phyloP scores from a whole-genome alignment of 2,797 vertebrate genomes.

The Diceros bicornis region DNA sequence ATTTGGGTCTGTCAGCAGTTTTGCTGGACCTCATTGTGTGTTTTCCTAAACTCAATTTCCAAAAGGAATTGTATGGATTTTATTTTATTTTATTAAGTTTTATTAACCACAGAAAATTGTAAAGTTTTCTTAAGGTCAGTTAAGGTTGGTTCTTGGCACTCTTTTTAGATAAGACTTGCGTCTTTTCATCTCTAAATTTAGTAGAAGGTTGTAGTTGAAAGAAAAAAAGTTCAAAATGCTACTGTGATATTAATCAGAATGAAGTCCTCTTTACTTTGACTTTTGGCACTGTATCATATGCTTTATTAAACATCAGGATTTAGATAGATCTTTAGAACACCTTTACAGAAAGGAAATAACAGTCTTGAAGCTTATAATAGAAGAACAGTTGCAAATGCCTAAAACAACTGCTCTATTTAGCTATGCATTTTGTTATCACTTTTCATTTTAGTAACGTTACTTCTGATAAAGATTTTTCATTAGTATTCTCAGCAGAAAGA shows the following conservation, averaged over 20 bases:
- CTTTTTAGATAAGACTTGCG: conserved; percentile 35
- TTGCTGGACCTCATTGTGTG: neutral
- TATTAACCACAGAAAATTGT: conserved; percentile 26
- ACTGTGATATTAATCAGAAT: neutral
- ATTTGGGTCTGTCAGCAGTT: neutral
- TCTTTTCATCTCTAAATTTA: conserved; percentile 57
- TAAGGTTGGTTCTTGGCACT: neutral
- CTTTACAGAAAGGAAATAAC: conserved; percentile 49
- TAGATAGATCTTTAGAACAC: conserved; percentile 50
- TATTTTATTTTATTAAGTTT: neutral
- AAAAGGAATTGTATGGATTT: conserved; percentile 23
- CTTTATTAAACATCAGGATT: conserved; percentile 49
- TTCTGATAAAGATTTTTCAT: conserved; percentile 59
- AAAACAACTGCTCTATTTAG: conserved; percentile 38
- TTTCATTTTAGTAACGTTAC: conserved; percentile 56
- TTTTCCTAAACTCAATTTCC: conserved; percentile 43
- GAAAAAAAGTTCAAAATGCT: neutral
- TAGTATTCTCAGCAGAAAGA: conserved; percentile 26
- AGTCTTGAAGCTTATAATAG: conserved; percentile 50
- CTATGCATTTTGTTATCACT: conserved; percentile 59
- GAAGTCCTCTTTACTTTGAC: conserved; percentile 1
- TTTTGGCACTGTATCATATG: neutral
- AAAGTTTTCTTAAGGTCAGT: neutral
- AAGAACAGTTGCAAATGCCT: conserved; percentile 33
- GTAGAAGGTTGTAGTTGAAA: conserved; percentile 29